These are phyloP conservation scores for Cephalopachus bancanus DNA, from an alignment of 2,797 vertebrate species.

Conservation along the genomic window DNA sequence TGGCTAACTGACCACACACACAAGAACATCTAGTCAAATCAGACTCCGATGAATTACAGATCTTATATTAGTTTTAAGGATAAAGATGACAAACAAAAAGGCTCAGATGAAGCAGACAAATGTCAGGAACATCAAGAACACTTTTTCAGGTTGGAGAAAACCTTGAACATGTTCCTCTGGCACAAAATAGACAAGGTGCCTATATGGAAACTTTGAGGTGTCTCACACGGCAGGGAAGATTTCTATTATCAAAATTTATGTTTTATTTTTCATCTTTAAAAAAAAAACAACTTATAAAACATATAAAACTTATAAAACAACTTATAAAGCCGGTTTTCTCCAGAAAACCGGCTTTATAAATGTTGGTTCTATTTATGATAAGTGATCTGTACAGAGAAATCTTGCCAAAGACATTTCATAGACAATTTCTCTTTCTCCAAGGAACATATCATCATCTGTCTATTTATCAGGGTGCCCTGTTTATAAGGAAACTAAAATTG, in stretches of 20 bases:
- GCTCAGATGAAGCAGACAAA: not conserved
- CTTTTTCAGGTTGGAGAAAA: not conserved
- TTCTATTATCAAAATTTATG: not conserved
- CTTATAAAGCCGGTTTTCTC: not conserved
- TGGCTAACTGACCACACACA: not conserved
- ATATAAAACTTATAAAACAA: too few relatives aligned
- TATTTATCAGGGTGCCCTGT: not conserved
- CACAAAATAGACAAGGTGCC: not conserved
- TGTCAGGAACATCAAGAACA: not conserved
- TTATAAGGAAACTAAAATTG: not conserved
- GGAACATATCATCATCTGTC: not conserved
- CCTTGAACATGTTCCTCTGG: not conserved
- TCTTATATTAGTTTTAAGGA: not conserved
- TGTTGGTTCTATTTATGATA: not conserved
- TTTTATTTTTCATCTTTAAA: not conserved
- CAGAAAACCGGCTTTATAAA: not conserved
- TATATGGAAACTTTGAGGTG: not conserved
- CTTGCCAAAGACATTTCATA: not conserved
- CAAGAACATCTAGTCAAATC: not conserved
- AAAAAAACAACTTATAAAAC: not conserved
- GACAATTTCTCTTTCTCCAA: not conserved
- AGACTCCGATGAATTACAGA: not conserved
- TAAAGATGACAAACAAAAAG: not conserved
- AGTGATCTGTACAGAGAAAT: not conserved
- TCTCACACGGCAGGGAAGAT: rapidly evolving